Percentiles rank a stretch among this genome's conserved stretches.
Evolutionary conservation across 1,140 invertebrate species (phyloP).

Genomic region (Tetramorium parvispinum): DNA sequence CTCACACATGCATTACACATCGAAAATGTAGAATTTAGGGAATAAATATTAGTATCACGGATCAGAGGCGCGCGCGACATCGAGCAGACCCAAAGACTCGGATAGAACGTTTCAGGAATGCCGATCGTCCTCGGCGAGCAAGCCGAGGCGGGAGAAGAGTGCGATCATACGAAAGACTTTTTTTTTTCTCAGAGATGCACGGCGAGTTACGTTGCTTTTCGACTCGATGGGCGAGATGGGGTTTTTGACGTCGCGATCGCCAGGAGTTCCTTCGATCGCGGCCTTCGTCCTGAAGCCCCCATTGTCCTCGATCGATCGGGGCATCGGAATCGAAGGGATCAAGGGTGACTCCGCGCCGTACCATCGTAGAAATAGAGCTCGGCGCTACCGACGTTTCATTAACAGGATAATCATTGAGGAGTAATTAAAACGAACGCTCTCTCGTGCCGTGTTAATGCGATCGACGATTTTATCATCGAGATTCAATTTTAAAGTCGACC

Average conservation of each 20-base stretch:
- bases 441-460: background rate
- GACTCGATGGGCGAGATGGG: conserved; percentile 78
- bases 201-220: conserved; percentile 84
- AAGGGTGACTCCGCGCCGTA: background rate
- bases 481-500: conserved; percentile 1
- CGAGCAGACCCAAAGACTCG: conserved; percentile 80
- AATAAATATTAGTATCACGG: conserved; percentile 9
- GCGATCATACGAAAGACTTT: conserved; percentile 54
- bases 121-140: conserved; percentile 33
- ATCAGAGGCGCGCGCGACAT: conserved; percentile 16
- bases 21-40: conserved; percentile 3
- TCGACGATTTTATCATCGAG: conserved; percentile 1
- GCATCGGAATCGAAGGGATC: background rate
- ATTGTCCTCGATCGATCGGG: background rate
- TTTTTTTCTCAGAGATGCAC: conserved; percentile 75
- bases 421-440: conserved; percentile 8
- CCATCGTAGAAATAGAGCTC: conserved; percentile 11
- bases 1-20: background rate
- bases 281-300: background rate
- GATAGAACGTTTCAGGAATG: conserved; percentile 85
- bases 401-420: background rate
- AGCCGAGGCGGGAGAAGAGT: conserved; percentile 13
- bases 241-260: conserved; percentile 16
- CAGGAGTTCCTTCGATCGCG: conserved; percentile 3
- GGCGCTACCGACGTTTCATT: background rate